These are phyloP conservation scores for Perdita meconis DNA, from an alignment of 2,888 invertebrate species.

Conservation along the genomic window DNA sequence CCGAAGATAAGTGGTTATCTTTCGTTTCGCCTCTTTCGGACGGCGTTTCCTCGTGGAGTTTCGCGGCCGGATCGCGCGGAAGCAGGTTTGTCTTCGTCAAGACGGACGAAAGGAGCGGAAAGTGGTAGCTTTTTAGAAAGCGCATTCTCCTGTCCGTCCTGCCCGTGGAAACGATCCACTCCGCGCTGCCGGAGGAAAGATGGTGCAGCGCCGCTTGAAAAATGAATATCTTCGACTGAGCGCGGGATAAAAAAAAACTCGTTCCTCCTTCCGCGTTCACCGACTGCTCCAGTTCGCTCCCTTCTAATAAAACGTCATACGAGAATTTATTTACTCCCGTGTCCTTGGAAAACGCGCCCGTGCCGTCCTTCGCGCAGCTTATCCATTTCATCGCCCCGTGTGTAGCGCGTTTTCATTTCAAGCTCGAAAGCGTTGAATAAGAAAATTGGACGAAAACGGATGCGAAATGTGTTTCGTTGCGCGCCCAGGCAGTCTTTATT, in stretches of 20 bases:
- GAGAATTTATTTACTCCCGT: conserved; percentile 47
- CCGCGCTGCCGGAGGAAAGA: conserved; percentile 56
- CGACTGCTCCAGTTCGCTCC: conserved; percentile 10
- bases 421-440: not conserved
- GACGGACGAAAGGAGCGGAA: conserved; percentile 62
- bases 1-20: conserved; percentile 55
- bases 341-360: not conserved
- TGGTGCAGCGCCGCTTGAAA: conserved; percentile 68
- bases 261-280: conserved; percentile 1
- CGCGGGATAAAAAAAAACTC: conserved; percentile 2
- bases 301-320: conserved; percentile 57
- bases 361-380: not conserved
- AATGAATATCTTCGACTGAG: conserved; percentile 64
- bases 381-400: not conserved
- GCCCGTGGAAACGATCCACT: conserved; percentile 61
- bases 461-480: not conserved
- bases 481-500: not conserved
- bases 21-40: conserved; percentile 33
- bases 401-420: not conserved
- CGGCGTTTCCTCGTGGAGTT: conserved; percentile 18
- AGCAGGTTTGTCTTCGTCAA: conserved; percentile 73
- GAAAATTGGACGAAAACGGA: conserved; percentile 14
- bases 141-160: conserved; percentile 58
- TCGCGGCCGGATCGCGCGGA: conserved; percentile 32
- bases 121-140: conserved; percentile 70